Conservation (phyloP, 92 coral and sea anemone genomes). For the Porites lobata region DNA sequence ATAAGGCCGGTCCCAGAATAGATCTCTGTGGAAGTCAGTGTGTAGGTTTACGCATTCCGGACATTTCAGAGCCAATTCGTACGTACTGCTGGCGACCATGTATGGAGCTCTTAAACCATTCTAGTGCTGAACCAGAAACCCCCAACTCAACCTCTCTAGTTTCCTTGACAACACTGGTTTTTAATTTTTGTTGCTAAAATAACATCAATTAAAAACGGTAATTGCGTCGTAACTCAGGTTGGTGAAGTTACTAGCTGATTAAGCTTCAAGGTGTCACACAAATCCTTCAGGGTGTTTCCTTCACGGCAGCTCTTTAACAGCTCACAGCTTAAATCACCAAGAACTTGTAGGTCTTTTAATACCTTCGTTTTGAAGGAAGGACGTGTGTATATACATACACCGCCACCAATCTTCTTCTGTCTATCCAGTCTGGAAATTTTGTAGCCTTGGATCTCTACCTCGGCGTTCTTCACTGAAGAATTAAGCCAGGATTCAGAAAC, state of each 20-base stretch:
- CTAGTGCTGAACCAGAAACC: too few relatives aligned
- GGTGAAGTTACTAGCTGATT: slow-evolving; percentile 53
- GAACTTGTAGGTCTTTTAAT: slow-evolving; percentile 35
- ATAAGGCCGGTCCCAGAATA: too few relatives aligned
- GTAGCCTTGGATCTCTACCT: neutral
- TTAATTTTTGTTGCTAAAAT: too few relatives aligned
- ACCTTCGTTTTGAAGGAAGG: slow-evolving; percentile 14
- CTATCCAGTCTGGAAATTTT: slow-evolving; percentile 8
- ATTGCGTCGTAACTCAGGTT: slow-evolving; percentile 42
- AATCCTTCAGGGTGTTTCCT: slow-evolving; percentile 41
- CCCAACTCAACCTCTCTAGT: slow-evolving; percentile 40
- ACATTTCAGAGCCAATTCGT: too few relatives aligned
- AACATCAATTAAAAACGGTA: slow-evolving; percentile 21
- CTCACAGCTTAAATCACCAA: slow-evolving; percentile 55
- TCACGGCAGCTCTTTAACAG: slow-evolving; percentile 40
- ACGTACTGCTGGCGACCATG: too few relatives aligned
- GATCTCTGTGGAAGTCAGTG: too few relatives aligned
- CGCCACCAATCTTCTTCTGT: slow-evolving; percentile 26
- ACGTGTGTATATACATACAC: slow-evolving; percentile 32
- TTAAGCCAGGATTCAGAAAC: slow-evolving; percentile 2
- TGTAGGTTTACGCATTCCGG: too few relatives aligned
- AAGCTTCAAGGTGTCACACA: slow-evolving; percentile 44
- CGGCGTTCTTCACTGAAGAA: neutral
- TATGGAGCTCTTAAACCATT: too few relatives aligned
- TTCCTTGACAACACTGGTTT: slow-evolving; percentile 14